phyloP scores from a whole-genome alignment of 2,888 invertebrate species.

The Odontothrips loti region DNA sequence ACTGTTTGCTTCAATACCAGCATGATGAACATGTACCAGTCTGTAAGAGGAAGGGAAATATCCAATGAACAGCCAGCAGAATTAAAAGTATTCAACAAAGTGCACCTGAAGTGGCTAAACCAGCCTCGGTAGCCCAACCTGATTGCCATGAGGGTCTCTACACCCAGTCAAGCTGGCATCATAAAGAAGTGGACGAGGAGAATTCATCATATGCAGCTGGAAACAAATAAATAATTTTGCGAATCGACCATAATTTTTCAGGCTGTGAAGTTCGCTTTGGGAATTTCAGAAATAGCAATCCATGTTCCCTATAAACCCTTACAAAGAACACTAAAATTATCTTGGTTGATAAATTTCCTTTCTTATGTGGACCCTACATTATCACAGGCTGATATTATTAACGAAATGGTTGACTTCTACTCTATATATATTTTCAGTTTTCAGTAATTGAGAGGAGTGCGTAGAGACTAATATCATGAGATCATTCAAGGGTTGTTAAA shows the following conservation, averaged over 20 bases:
- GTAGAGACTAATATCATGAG: too few species aligned
- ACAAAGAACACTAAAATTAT: too few species aligned
- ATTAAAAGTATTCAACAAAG: conserved; percentile 29
- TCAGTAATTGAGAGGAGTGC: too few species aligned
- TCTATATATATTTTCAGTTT: too few species aligned
- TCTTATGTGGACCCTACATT: too few species aligned
- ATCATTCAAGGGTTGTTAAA: too few species aligned
- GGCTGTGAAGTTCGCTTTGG: too few species aligned
- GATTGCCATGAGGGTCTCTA: conserved; percentile 38
- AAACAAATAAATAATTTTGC: conserved; percentile 46
- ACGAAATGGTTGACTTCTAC: too few species aligned
- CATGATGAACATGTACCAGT: neutral
- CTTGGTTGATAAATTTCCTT: too few species aligned
- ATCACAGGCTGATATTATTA: too few species aligned
- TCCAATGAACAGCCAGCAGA: conserved; percentile 32
- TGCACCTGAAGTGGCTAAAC: conserved; percentile 27
- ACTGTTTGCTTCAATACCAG: neutral
- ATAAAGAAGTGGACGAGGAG: conserved; percentile 68
- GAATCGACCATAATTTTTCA: conserved; percentile 20
- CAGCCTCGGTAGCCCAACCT: conserved; percentile 14
- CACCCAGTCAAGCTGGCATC: conserved; percentile 46
- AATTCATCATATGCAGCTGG: conserved; percentile 68
- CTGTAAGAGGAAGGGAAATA: neutral
- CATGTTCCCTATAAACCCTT: too few species aligned
- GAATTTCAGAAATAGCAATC: too few species aligned